phyloP scores from a whole-genome alignment of 1,140 invertebrate genomes.

The Drosophila suzukii region DNA sequence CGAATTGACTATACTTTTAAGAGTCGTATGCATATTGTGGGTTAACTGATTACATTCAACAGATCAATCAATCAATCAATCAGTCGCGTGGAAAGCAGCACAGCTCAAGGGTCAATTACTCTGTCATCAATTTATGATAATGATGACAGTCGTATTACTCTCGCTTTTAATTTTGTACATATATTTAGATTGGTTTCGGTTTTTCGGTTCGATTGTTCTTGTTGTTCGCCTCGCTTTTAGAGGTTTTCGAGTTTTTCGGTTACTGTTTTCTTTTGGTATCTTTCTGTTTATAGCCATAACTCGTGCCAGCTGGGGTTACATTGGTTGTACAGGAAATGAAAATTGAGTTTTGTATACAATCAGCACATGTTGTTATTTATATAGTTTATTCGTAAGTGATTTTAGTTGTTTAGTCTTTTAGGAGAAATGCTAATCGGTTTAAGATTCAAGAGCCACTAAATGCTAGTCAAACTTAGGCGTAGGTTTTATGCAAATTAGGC shows the following conservation, averaged over 20 bases:
- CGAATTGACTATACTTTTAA: slow-evolving; percentile 54
- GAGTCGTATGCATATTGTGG: slow-evolving; percentile 52
- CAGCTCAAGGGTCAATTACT: slow-evolving; percentile 22
- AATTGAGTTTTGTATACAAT: slow-evolving; percentile 73
- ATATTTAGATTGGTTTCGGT: slow-evolving; percentile 19
- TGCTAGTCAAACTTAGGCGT: slow-evolving; percentile 76
- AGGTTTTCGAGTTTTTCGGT: slow-evolving; percentile 18
- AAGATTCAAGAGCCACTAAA: slow-evolving; percentile 73
- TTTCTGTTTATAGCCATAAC: slow-evolving; percentile 75
- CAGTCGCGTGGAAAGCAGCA: slow-evolving; percentile 52
- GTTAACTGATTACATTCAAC: slow-evolving; percentile 55
- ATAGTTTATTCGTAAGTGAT: slow-evolving; percentile 32
- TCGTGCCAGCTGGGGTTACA: slow-evolving; percentile 87
- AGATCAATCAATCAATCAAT: slow-evolving; percentile 63
- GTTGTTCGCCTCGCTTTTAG: slow-evolving; percentile 26
- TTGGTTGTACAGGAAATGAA: slow-evolving; percentile 73
- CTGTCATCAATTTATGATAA: slow-evolving; percentile 25
- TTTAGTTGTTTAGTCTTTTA: slow-evolving; percentile 33
- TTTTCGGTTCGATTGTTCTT: slow-evolving; percentile 7
- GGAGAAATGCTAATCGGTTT: slow-evolving; percentile 69
- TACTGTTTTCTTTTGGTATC: slow-evolving; percentile 31
- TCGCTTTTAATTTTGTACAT: slow-evolving; percentile 28
- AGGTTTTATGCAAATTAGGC: slow-evolving; percentile 69
- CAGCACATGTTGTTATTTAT: slow-evolving; percentile 44
- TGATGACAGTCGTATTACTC: slow-evolving; percentile 49